Conservation (phyloP, 2,797 vertebrate genomes). For the Labroides dimidiatus region DNA sequence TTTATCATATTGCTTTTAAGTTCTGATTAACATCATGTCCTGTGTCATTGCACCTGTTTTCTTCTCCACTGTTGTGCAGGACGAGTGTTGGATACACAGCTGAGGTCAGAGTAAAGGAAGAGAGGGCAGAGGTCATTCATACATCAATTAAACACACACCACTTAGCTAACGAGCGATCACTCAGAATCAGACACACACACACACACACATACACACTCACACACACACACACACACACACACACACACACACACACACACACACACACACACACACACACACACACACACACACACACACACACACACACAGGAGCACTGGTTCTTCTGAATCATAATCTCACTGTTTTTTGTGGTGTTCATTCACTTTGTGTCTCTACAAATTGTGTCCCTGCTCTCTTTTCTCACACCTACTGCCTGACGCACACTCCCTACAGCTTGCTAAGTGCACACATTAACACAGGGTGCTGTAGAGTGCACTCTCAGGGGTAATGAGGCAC, state of each 20-base stretch:
- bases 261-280: slow-evolving; percentile 2
- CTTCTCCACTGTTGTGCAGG: slow-evolving; percentile 15
- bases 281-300: not conserved
- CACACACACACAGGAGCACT: slow-evolving; percentile 15
- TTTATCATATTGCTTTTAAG: too few species aligned
- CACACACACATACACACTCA: slow-evolving; percentile 2
- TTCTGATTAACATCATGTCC: too few species aligned
- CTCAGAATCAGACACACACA: too few species aligned
- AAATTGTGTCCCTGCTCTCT: not conserved
- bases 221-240: not conserved
- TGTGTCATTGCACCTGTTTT: too few species aligned
- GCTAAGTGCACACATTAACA: slow-evolving; percentile 45
- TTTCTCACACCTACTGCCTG: slow-evolving; percentile 12
- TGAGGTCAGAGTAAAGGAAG: slow-evolving; percentile 53
- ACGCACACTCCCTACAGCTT: slow-evolving; percentile 23
- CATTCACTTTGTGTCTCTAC: not conserved
- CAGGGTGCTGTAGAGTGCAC: slow-evolving; percentile 31
- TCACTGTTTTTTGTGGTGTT: slow-evolving; percentile 1
- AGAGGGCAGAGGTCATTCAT: slow-evolving; percentile 55
- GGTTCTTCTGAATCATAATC: slow-evolving; percentile 12
- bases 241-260: not conserved
- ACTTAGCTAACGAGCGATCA: slow-evolving; percentile 60
- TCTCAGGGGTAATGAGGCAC: slow-evolving; percentile 38
- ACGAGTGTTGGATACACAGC: slow-evolving; percentile 13
- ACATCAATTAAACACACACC: slow-evolving; percentile 66